Evolutionary conservation across 2,797 vertebrate genomes (phyloP).

Genomic region (Acanthornis magna): DNA sequence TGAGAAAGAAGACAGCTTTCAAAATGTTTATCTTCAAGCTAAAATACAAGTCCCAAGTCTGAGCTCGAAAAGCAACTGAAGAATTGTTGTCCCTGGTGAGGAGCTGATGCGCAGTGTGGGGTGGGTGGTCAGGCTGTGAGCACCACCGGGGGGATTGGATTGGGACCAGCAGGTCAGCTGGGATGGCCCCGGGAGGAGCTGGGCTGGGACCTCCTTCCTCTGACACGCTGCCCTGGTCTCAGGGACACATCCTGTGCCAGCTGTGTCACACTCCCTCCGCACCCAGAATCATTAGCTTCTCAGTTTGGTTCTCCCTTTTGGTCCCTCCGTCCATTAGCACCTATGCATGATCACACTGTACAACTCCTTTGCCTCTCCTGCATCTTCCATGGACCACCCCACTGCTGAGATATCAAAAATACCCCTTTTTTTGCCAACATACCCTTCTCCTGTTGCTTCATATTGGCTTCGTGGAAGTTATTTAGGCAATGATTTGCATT

Average conservation of each 20-base stretch:
- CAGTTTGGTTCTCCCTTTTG: background rate
- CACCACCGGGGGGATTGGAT: background rate
- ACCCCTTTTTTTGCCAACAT: background rate
- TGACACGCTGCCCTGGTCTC: background rate
- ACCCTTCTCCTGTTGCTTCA: background rate
- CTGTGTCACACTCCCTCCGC: background rate
- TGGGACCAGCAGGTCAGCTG: background rate
- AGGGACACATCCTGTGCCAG: background rate
- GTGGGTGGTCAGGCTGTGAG: background rate
- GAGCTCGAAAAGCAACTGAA: constrained; percentile 11
- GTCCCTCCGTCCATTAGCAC: background rate
- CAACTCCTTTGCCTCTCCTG: background rate
- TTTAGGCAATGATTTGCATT: background rate
- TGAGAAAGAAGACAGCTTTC: constrained; percentile 49
- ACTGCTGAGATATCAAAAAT: rapidly evolving
- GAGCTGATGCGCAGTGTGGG: rapidly evolving
- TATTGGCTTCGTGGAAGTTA: background rate
- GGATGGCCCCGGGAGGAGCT: background rate
- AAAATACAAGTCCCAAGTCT: constrained; percentile 8
- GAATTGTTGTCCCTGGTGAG: background rate
- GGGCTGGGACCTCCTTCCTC: background rate
- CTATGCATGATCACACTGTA: background rate
- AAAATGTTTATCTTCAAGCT: constrained; percentile 42
- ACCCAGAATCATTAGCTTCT: background rate
- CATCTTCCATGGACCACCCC: background rate